A percentile compares a stretch with the other conserved stretches of the same genome.
Evolutionary conservation across 92 coral and sea anemone species (phyloP).

Genomic region (Zoanthus solanderi): DNA sequence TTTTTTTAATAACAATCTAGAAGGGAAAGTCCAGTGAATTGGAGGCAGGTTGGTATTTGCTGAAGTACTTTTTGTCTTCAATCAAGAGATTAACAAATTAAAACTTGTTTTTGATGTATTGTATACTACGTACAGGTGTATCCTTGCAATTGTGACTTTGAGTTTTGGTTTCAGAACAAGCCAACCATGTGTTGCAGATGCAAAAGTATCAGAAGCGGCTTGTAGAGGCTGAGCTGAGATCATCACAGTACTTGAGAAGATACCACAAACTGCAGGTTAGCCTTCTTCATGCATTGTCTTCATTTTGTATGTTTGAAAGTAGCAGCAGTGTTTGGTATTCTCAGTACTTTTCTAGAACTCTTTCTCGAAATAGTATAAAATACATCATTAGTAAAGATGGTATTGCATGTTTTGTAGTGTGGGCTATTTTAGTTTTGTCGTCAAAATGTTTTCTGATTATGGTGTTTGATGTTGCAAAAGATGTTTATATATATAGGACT

Average conservation of each 20-base stretch:
- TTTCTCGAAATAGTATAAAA: too few relatives aligned
- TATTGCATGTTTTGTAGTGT: too few relatives aligned
- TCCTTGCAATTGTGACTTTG: background rate
- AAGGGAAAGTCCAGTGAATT: conserved; percentile 72
- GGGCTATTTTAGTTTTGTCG: too few relatives aligned
- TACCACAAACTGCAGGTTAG: conserved; percentile 86
- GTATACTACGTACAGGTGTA: background rate
- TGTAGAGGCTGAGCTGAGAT: conserved; percentile 72
- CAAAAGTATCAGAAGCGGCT: conserved; percentile 80
- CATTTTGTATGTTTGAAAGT: background rate
- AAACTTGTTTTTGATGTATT: background rate
- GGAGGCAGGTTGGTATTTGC: conserved; percentile 69
- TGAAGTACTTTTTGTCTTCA: background rate
- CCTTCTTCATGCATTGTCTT: background rate
- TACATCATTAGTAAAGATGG: too few relatives aligned
- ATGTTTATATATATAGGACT: too few relatives aligned
- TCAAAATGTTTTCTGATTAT: too few relatives aligned
- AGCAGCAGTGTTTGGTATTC: background rate
- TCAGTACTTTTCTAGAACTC: background rate
- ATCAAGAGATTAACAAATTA: too few relatives aligned
- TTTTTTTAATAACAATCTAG: conserved; percentile 33
- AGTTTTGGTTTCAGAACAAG: conserved; percentile 63
- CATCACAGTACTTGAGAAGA: conserved; percentile 74
- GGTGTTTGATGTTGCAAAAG: too few relatives aligned
- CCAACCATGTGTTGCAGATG: conserved; percentile 73